A percentile compares a stretch with the other conserved stretches of the same genome.
Conservation (phyloP, 1,140 invertebrate genomes). For the Magallana angulata region DNA sequence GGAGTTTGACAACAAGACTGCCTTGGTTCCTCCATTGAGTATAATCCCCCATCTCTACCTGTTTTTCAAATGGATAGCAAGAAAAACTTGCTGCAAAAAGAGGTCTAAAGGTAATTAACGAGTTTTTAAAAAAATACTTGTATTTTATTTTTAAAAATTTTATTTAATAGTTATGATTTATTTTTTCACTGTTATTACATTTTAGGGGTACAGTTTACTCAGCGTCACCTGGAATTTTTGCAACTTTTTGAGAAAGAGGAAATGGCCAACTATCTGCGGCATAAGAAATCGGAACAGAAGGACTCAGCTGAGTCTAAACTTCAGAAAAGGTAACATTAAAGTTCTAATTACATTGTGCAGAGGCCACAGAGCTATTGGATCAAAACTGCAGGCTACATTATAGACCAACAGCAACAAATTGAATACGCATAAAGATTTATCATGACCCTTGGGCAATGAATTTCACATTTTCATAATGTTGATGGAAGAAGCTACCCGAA, state of each 20-base stretch:
- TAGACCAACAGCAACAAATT: too few relatives aligned
- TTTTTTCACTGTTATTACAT: background rate
- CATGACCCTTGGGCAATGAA: too few relatives aligned
- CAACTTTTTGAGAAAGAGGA: constrained; percentile 76
- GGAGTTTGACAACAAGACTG: constrained; percentile 78
- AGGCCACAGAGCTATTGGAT: too few relatives aligned
- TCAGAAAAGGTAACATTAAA: background rate
- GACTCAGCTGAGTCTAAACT: constrained; percentile 30
- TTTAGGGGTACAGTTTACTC: constrained; percentile 62
- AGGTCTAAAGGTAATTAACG: constrained; percentile 51
- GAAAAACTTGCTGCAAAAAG: constrained; percentile 59
- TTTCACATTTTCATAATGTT: too few relatives aligned
- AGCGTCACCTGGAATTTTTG: constrained; percentile 68
- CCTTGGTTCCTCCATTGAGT: constrained; percentile 78
- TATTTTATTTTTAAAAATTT: too few relatives aligned
- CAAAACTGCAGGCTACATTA: too few relatives aligned
- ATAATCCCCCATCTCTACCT: constrained; percentile 68
- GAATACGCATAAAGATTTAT: too few relatives aligned
- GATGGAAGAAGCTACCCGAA: too few relatives aligned
- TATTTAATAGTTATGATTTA: too few relatives aligned
- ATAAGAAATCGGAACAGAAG: constrained; percentile 63
- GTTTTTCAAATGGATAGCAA: constrained; percentile 59
- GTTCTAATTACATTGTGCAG: too few relatives aligned
- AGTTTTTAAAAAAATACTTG: background rate
- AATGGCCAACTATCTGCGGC: constrained; percentile 70